phyloP scores from a whole-genome alignment of 2,113 vertebrate genomes.

The Procavia capensis region DNA sequence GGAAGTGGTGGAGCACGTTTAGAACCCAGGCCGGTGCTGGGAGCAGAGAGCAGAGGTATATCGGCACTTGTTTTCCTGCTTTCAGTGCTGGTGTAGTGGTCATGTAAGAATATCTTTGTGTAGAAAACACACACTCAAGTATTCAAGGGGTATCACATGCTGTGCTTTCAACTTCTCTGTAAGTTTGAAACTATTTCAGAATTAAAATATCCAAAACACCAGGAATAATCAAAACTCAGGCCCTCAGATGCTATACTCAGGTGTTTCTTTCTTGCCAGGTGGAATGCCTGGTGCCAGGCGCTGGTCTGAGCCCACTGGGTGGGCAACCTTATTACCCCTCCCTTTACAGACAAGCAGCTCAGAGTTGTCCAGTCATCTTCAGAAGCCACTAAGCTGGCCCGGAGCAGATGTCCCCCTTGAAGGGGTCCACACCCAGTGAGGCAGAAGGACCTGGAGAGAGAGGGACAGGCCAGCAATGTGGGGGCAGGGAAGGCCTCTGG shows the following conservation, averaged over 20 bases:
- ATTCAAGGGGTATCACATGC: background rate
- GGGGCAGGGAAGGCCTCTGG: background rate
- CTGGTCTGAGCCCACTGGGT: accelerated
- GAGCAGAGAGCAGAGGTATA: background rate
- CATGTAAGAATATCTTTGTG: background rate
- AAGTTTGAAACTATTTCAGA: background rate
- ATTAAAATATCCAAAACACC: background rate
- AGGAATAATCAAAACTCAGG: background rate
- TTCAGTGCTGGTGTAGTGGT: accelerated
- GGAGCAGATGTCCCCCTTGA: accelerated
- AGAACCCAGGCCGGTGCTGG: no score
- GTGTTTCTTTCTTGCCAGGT: accelerated
- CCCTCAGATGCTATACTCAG: background rate
- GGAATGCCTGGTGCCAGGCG: accelerated
- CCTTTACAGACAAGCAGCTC: background rate
- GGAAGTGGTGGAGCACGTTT: background rate
- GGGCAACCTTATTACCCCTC: accelerated
- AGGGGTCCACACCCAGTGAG: background rate
- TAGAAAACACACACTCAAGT: background rate
- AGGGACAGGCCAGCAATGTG: accelerated
- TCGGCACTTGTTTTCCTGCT: background rate
- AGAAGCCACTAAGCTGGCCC: background rate
- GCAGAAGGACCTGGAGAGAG: background rate
- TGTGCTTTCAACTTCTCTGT: background rate
- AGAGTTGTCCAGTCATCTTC: background rate